phyloP scores from a whole-genome alignment of 2,113 vertebrate genomes.

The Ceratotherium simum region DNA sequence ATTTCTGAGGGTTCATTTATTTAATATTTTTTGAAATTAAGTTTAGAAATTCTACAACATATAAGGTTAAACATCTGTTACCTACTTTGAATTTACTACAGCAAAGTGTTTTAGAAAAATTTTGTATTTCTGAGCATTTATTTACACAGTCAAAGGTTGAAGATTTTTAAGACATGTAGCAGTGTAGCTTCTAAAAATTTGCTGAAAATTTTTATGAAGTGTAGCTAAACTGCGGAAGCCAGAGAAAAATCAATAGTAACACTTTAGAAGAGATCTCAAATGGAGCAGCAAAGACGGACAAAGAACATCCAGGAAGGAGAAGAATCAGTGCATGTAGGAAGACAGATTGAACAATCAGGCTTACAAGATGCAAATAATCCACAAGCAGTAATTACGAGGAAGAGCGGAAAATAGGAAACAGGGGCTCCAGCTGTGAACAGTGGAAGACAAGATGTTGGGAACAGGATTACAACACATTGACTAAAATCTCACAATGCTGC shows the following conservation, averaged over 20 bases:
- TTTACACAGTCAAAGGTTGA: background rate
- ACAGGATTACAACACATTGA: too few species aligned
- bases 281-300: background rate
- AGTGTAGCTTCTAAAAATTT: background rate
- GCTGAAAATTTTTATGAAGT: background rate
- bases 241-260: background rate
- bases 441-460: background rate
- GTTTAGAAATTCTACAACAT: background rate
- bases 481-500: too few species aligned
- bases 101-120: background rate
- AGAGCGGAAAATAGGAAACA: too few species aligned
- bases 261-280: rapidly evolving
- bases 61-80: background rate
- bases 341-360: background rate
- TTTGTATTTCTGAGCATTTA: background rate
- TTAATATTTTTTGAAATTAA: background rate
- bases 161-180: background rate
- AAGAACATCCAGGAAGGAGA: background rate
- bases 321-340: background rate
- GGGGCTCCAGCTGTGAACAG: background rate
- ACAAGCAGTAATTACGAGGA: background rate
- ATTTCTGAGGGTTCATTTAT: background rate
- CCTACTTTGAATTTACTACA: background rate
- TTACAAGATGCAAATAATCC: background rate
- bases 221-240: background rate